Evolutionary conservation across 2,113 vertebrate species (phyloP).

Genomic region (Poicephalus meyeri): DNA sequence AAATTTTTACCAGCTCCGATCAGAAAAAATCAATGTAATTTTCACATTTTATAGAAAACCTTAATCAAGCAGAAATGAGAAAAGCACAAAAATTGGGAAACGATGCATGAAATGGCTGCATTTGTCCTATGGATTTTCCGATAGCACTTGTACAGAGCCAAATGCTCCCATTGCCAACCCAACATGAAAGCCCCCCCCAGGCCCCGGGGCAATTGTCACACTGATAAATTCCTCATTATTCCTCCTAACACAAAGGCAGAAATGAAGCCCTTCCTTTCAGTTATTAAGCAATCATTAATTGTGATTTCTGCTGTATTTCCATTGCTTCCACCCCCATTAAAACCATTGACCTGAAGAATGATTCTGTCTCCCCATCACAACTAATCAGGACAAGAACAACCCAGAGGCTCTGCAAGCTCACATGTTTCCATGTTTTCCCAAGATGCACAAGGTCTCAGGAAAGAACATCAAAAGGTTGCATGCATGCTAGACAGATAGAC

Average conservation of each 20-base stretch:
- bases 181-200: not conserved
- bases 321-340: not conserved
- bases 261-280: not conserved
- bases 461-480: not conserved
- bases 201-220: not conserved
- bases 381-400: not conserved
- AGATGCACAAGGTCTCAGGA: not conserved
- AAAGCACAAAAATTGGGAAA: not conserved
- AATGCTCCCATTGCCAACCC: not conserved
- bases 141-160: not conserved
- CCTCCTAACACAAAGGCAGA: not conserved
- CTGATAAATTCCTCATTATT: not conserved
- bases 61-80: not conserved
- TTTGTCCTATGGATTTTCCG: not conserved
- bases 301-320: not conserved
- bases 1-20: not conserved
- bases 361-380: not conserved
- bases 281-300: not conserved
- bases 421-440: not conserved
- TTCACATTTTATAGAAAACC: not conserved
- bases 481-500: fast-evolving
- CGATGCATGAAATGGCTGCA: not conserved
- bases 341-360: not conserved
- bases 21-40: not conserved
- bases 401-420: not conserved